phyloP scores from a whole-genome alignment of 2,113 vertebrate genomes.

The Gnathochromis pfefferi region DNA sequence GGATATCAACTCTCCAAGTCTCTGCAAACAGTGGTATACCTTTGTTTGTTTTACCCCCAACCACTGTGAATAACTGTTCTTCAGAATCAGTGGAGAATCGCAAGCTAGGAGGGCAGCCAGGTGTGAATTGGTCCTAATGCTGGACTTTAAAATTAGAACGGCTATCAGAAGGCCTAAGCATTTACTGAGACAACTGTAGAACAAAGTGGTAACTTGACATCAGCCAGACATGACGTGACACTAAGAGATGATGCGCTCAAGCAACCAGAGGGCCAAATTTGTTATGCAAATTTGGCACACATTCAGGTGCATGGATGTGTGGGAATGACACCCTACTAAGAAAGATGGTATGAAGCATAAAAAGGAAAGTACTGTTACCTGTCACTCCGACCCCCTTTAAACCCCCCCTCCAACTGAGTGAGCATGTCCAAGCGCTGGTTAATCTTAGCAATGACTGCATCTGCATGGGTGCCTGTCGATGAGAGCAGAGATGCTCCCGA shows the following conservation, averaged over 20 bases:
- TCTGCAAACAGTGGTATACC: not conserved
- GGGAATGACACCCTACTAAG: not conserved
- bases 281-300: not conserved
- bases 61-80: not conserved
- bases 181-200: not conserved
- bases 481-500: constrained; percentile 57
- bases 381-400: constrained; percentile 62
- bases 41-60: not conserved
- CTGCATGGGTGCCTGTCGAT: constrained; percentile 68
- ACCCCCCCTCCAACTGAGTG: constrained; percentile 64
- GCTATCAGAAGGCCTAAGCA: not conserved
- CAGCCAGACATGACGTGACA: not conserved
- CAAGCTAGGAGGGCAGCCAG: not conserved
- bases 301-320: not conserved
- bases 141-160: not conserved
- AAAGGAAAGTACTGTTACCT: constrained; percentile 52
- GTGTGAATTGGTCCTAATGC: not conserved
- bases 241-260: not conserved
- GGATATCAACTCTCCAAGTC: not conserved
- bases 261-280: not conserved
- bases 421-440: constrained; percentile 86
- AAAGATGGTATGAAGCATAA: not conserved
- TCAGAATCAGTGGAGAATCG: not conserved
- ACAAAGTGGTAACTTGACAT: not conserved
- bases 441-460: constrained; percentile 82